Base-by-base conservation (phyloP, 2,113 vertebrate genomes). In the Opisthocomus hoazin region DNA sequence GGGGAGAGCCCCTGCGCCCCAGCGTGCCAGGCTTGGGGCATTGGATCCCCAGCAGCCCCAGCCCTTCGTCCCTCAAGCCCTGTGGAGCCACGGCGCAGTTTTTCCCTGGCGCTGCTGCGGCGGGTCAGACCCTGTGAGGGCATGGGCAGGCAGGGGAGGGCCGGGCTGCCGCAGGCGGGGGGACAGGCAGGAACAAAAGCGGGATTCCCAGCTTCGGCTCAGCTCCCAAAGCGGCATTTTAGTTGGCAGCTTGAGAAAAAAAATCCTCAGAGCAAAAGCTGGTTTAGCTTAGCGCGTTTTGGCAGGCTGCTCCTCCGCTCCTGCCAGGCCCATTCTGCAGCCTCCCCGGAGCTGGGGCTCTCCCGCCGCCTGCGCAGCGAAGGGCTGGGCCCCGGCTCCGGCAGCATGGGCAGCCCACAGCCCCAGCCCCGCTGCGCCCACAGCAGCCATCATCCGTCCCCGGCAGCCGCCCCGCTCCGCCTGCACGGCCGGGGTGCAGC, bases 51-150 rank as follows among this genome's bases (percentile, higher is more conserved):
- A 0, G 36, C 32, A 48, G 26, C 5, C 48, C 54, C 26, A 21
- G 54, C 68, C 71, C 71, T 19, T 15, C 2, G 2, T 23, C 61
- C 37, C 53, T 12, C 0, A 0, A 22, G 26, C 12, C 34, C 22
- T 4, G 2, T 1, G 0, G 32, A 73, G 14, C 39, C 58, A 54
- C 29, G 2, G 1, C 0, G 3, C 51, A 8, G 64, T 10, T 89
- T 85, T 68, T 71, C 51, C 11, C 1, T 0, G 0, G 45, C 11
- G 36, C 51, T 61, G 46, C 27, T 1, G 5, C 21, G 36, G 15
- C 32, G 2, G 12, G 64, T 34, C 26, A 9, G 68, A 69, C 39
- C 34, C 60, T 48, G 53, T 2, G 7, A 54, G 32, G 41, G 6
- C 0, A 10, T 6, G 14, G 39, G 53, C 45, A 10, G 68, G 22